phyloP scores from a whole-genome alignment of 2,113 vertebrate species.

The Apodemus sylvaticus region DNA sequence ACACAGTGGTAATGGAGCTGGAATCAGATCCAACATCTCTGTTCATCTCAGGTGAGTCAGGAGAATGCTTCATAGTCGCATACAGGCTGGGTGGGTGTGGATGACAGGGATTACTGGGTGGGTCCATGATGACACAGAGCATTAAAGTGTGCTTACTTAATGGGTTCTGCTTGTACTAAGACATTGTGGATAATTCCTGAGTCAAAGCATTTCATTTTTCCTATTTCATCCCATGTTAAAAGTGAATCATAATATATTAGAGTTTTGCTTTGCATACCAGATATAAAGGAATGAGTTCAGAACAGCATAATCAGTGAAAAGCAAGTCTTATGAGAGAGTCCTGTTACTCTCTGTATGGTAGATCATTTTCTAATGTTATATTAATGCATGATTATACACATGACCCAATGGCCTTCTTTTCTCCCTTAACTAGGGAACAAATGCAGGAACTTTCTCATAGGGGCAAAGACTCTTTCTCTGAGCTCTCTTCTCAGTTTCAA shows the following conservation, averaged over 20 bases:
- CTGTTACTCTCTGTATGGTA: not conserved
- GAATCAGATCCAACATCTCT: not conserved
- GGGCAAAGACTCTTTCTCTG: not conserved
- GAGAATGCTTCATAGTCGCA: not conserved
- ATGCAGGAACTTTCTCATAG: not conserved
- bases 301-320: not conserved
- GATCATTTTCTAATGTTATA: not conserved
- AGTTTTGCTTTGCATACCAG: slow-evolving; percentile 13
- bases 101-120: not conserved
- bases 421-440: not conserved
- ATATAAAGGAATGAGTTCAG: not conserved
- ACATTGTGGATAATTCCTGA: not conserved
- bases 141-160: not conserved
- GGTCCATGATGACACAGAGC: not conserved
- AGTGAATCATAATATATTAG: not conserved
- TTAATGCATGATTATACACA: not conserved
- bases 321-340: not conserved
- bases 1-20: not conserved
- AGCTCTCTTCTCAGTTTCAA: not conserved
- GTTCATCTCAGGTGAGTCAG: not conserved
- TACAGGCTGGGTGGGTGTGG: not conserved
- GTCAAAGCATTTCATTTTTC: slow-evolving; percentile 17
- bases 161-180: not conserved
- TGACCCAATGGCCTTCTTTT: not conserved
- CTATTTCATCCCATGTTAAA: not conserved